Evolutionary conservation across 2,888 invertebrate species (phyloP).

Genomic region (Oscheius sp.): DNA sequence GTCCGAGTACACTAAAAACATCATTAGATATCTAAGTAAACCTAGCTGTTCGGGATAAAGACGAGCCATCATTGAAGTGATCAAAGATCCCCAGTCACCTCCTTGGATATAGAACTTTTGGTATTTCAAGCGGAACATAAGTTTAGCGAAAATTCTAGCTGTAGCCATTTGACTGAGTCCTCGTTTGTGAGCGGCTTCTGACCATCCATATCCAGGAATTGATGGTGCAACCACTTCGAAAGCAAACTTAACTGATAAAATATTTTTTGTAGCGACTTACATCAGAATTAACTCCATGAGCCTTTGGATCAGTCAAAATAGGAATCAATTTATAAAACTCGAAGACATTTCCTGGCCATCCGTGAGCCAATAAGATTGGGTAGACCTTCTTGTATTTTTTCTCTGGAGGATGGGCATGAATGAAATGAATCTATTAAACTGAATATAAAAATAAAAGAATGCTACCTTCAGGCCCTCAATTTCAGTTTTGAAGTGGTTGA

Average conservation of each 20-base stretch:
- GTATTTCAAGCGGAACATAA: constrained; percentile 80
- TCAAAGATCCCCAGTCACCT: constrained; percentile 81
- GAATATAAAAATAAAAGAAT: neutral
- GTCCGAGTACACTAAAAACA: constrained; percentile 73
- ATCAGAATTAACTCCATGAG: constrained; percentile 46
- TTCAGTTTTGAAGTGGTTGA: constrained; percentile 81
- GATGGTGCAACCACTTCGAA: constrained; percentile 74
- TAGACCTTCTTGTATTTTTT: constrained; percentile 60
- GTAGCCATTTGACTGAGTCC: constrained; percentile 71
- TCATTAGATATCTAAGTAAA: neutral
- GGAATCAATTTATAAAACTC: constrained; percentile 80
- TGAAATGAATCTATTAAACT: constrained; percentile 77
- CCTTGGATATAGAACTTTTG: constrained; percentile 80
- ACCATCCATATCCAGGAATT: constrained; percentile 75
- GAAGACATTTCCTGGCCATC: constrained; percentile 85
- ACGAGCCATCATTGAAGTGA: constrained; percentile 77
- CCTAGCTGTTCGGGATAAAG: constrained; percentile 76
- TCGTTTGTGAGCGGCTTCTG: constrained; percentile 75
- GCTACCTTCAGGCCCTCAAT: constrained; percentile 77
- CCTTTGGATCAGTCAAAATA: constrained; percentile 75
- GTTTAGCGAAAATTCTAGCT: constrained; percentile 75
- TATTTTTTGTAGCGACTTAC: neutral
- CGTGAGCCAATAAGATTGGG: constrained; percentile 80
- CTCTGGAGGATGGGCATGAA: constrained; percentile 77
- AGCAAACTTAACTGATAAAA: constrained; percentile 46